Evolutionary conservation across 2,888 invertebrate genomes (phyloP).

Genomic region (Ryuthela nishihirai): DNA sequence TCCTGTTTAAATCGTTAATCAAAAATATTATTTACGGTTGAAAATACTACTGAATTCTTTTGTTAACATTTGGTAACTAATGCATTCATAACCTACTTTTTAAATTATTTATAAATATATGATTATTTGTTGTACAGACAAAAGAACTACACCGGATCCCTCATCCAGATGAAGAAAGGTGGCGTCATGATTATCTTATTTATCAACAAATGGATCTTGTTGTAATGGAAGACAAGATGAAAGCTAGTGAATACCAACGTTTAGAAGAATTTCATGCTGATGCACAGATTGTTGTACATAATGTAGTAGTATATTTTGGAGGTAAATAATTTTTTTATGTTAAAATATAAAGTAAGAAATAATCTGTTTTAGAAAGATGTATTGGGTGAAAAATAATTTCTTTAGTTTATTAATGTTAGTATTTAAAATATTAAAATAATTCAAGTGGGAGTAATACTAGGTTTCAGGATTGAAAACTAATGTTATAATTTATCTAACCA

Average conservation of each 20-base stretch:
- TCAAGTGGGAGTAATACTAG: not conserved
- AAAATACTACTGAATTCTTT: too few species aligned
- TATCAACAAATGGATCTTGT: conserved; percentile 61
- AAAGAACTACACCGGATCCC: conserved; percentile 50
- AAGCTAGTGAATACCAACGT: conserved; percentile 58
- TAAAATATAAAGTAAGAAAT: too few species aligned
- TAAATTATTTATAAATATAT: too few species aligned
- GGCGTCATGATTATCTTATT: conserved; percentile 53
- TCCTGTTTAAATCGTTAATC: too few species aligned
- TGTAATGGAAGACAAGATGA: conserved; percentile 61
- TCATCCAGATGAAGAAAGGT: conserved; percentile 50
- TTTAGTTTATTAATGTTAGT: not conserved
- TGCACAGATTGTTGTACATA: conserved; percentile 69
- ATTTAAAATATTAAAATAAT: not conserved
- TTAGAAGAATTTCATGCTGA: conserved; percentile 67
- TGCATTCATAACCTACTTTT: too few species aligned
- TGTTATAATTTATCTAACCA: too few species aligned
- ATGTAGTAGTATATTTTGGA: conserved; percentile 72
- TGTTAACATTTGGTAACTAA: too few species aligned
- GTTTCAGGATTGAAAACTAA: too few species aligned
- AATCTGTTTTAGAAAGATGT: too few species aligned
- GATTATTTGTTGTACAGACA: conserved; percentile 48
- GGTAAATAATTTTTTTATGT: too few species aligned
- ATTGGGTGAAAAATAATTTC: not conserved
- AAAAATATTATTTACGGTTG: too few species aligned